A percentile compares a stretch with the other conserved stretches of the same genome.
Evolutionary conservation across 2,113 vertebrate species (phyloP).

Genomic region (Prolemur simus): DNA sequence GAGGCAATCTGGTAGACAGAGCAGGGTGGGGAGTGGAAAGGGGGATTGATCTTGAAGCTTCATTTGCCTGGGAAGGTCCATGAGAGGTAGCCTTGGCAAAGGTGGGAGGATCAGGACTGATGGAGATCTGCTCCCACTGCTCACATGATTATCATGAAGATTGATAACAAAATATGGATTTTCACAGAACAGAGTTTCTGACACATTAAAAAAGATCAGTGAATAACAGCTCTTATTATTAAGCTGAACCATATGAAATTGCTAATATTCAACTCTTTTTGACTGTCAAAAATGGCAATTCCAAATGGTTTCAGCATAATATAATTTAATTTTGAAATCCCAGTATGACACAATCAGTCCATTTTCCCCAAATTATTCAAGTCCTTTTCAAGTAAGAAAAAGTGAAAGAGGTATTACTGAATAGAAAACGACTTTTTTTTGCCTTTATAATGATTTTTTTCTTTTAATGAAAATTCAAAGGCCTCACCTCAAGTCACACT

Average conservation of each 20-base stretch:
- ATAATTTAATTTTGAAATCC: slow-evolving; percentile 58
- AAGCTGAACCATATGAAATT: background rate
- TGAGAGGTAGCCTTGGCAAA: background rate
- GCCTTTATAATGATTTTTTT: slow-evolving; percentile 29
- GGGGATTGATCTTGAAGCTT: background rate
- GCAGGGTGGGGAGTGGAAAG: fast-evolving
- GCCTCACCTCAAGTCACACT: slow-evolving; percentile 60
- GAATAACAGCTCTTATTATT: background rate
- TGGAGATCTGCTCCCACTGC: background rate
- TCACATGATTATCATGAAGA: background rate
- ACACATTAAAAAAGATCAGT: background rate
- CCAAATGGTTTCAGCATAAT: background rate
- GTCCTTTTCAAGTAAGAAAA: slow-evolving; percentile 45
- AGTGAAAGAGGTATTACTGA: background rate
- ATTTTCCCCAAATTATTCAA: slow-evolving; percentile 50
- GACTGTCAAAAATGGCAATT: slow-evolving; percentile 36
- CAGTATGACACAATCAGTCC: slow-evolving; percentile 11
- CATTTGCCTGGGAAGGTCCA: background rate
- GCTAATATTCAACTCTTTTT: background rate
- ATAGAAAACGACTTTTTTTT: slow-evolving; percentile 25
- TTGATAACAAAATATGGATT: slow-evolving; percentile 4
- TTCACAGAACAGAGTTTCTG: background rate
- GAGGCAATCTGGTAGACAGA: background rate
- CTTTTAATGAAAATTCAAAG: slow-evolving; percentile 66
- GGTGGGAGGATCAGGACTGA: background rate